Conservation (phyloP, 2,888 invertebrate genomes). For the Thecophora atra region DNA sequence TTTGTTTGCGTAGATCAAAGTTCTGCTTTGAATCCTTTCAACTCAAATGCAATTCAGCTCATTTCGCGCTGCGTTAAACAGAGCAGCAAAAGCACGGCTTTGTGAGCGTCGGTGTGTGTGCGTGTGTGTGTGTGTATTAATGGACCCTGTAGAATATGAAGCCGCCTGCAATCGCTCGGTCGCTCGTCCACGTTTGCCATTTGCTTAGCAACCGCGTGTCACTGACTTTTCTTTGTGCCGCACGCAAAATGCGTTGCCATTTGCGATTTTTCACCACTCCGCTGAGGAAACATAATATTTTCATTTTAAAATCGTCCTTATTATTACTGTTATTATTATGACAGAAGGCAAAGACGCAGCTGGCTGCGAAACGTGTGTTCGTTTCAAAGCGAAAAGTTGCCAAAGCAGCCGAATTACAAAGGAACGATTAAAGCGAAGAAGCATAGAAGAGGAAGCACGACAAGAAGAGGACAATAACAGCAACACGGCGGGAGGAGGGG, state of each 20-base stretch:
- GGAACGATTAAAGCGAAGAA: neutral
- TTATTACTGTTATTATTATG: neutral
- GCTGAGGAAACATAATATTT: neutral
- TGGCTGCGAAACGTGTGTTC: constrained; percentile 22
- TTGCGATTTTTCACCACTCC: constrained; percentile 11
- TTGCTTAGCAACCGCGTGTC: constrained; percentile 41
- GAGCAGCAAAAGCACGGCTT: no score
- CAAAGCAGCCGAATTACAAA: neutral
- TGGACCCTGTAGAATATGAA: no score
- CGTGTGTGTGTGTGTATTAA: no score
- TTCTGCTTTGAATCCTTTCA: no score
- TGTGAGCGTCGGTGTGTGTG: no score
- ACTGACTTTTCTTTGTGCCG: constrained; percentile 44
- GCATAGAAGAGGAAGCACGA: neutral
- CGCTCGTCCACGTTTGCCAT: no score
- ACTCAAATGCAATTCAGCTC: no score
- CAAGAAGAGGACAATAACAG: neutral
- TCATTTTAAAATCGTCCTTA: neutral
- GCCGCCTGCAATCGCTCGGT: no score
- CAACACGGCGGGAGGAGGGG: neutral
- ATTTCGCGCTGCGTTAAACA: no score
- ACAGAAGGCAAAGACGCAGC: constrained; percentile 3
- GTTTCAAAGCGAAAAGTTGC: constrained; percentile 10
- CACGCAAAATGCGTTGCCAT: constrained; percentile 27
- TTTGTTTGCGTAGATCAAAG: no score